Percentiles rank a stretch among this genome's conserved stretches.
phyloP scores from a whole-genome alignment of 30 jellyfish, hydroid and myxozoan species.

The Cassiopea andromeda region DNA sequence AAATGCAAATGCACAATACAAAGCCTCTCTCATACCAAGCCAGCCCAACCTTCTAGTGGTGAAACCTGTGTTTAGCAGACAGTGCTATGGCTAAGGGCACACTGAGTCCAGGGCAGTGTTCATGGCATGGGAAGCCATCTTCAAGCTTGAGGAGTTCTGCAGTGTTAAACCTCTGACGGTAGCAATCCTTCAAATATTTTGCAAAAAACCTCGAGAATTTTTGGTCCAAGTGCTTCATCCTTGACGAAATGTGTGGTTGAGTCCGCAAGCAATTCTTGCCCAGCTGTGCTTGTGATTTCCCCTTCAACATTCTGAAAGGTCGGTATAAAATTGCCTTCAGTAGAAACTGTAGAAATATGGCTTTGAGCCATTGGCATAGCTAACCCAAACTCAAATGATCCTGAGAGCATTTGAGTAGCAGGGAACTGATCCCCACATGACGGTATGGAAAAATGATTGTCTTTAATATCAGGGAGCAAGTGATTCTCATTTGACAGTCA shows the following conservation, averaged over 20 bases:
- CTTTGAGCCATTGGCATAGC: constrained; percentile 4
- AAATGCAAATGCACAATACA: no score
- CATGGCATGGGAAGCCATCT: not conserved
- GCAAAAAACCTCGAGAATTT: not conserved
- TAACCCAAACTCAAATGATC: not conserved
- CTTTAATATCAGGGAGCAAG: not conserved
- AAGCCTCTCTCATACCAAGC: no score
- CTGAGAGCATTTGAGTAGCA: not conserved
- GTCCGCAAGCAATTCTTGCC: not conserved
- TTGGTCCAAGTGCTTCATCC: constrained; percentile 5
- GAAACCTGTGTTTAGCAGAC: no score
- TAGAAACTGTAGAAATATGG: not conserved
- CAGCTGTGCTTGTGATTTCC: not conserved
- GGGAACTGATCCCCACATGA: constrained; percentile 31
- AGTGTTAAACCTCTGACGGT: not conserved
- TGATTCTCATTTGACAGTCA: constrained; percentile 16
- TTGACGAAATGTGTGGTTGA: constrained; percentile 1
- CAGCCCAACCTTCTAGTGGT: no score
- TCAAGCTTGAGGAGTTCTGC: constrained; percentile 1
- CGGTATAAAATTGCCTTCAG: constrained; percentile 5
- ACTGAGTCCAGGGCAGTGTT: constrained; percentile 22
- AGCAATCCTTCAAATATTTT: constrained; percentile 1
- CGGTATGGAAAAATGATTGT: constrained; percentile 23
- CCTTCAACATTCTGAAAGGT: not conserved
- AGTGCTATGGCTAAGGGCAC: not conserved